Conservation (phyloP, 2,113 vertebrate genomes). For the Megaceryle torquata region DNA sequence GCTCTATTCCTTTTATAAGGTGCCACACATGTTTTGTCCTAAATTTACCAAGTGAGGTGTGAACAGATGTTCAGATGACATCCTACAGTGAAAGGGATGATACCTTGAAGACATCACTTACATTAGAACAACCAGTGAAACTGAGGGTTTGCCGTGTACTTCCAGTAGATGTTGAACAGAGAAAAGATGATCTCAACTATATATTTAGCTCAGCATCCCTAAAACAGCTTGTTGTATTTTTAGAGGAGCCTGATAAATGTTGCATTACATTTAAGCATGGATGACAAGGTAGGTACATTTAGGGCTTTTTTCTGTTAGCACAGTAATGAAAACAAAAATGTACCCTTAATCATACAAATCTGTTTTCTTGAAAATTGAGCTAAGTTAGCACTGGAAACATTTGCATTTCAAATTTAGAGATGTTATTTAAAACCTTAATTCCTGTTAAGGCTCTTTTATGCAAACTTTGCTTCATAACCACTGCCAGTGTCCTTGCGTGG, state of each 20-base stretch:
- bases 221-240: conserved; percentile 57
- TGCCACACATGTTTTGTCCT: neutral
- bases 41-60: neutral
- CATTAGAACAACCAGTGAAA: neutral
- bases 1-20: neutral
- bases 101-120: neutral
- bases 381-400: neutral
- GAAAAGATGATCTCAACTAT: conserved; percentile 40
- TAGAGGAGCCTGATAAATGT: conserved; percentile 55
- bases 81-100: neutral
- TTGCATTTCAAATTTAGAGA: conserved; percentile 10
- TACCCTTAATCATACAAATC: neutral
- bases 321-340: neutral
- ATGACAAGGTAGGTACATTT: neutral
- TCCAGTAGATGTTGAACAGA: neutral
- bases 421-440: neutral
- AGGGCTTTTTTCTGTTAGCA: neutral
- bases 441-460: neutral
- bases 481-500: neutral
- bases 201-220: conserved; percentile 54
- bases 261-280: conserved; percentile 40
- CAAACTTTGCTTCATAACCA: neutral
- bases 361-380: neutral
- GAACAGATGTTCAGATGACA: neutral
- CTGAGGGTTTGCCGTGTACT: neutral